These are phyloP conservation scores for Lasioglossum zephyrum DNA, from an alignment of 2,888 invertebrate species.

Conservation along the genomic window DNA sequence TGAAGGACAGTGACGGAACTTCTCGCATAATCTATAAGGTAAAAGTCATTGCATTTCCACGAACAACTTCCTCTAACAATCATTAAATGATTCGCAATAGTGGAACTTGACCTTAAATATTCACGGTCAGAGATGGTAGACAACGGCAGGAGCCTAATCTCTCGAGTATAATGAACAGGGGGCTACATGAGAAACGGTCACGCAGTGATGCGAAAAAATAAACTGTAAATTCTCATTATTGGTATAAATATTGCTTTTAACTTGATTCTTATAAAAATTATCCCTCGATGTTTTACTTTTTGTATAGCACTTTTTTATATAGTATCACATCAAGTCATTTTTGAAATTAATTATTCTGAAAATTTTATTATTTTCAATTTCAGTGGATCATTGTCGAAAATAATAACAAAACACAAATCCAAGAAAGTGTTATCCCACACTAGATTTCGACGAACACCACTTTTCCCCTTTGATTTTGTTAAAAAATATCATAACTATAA, in stretches of 20 bases:
- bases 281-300: neutral
- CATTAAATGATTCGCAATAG: conserved; percentile 21
- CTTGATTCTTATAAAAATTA: neutral
- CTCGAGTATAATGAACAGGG: conserved; percentile 11
- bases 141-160: conserved; percentile 25
- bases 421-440: no score
- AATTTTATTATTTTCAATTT: no score
- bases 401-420: no score
- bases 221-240: neutral
- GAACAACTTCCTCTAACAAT: conserved; percentile 10
- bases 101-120: conserved; percentile 48
- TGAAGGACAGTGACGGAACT: no score
- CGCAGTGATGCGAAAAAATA: neutral
- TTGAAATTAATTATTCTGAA: no score
- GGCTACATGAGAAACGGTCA: neutral
- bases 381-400: no score
- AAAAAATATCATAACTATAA: no score
- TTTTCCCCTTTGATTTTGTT: neutral
- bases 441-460: neutral
- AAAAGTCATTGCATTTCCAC: neutral
- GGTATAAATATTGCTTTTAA: neutral
- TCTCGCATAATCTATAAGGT: neutral
- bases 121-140: neutral
- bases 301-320: no score
- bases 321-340: no score